These are phyloP conservation scores for Argyresthia albistria DNA, from an alignment of 2,888 invertebrate genomes.

Conservation along the genomic window DNA sequence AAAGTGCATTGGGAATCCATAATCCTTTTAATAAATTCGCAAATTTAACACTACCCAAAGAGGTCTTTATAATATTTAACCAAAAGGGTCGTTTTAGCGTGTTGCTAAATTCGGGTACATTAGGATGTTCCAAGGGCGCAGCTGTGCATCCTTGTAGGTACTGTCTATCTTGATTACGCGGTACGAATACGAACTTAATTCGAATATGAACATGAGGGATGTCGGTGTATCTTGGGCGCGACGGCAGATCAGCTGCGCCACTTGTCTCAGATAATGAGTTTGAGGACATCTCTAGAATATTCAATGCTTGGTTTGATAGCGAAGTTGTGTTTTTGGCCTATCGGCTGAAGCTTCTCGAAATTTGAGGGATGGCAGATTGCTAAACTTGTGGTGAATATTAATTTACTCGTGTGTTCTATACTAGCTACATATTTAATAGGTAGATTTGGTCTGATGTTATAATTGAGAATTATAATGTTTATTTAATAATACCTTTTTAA, in stretches of 20 bases:
- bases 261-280: slow-evolving; percentile 46
- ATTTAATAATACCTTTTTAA: too few relatives aligned
- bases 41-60: too few relatives aligned
- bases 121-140: slow-evolving; percentile 24
- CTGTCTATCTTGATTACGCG: slow-evolving; percentile 56
- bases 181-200: slow-evolving; percentile 57
- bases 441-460: too few relatives aligned
- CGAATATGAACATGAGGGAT: slow-evolving; percentile 18
- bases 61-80: too few relatives aligned
- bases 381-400: too few relatives aligned
- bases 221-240: slow-evolving; percentile 12
- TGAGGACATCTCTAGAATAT: slow-evolving; percentile 33
- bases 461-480: too few relatives aligned
- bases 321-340: slow-evolving; percentile 3
- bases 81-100: not conserved
- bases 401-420: too few relatives aligned
- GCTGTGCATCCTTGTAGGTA: slow-evolving; percentile 55
- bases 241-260: slow-evolving; percentile 37
- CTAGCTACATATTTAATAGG: too few relatives aligned
- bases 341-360: too few relatives aligned
- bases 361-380: too few relatives aligned
- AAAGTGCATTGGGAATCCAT: slow-evolving; percentile 20
- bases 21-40: slow-evolving; percentile 29
- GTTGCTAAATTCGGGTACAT: not conserved
- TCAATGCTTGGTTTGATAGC: slow-evolving; percentile 11